Evolutionary conservation across 1,140 invertebrate genomes (phyloP), one percentile per base, ranked within the genome.

Genomic region (Drosophila rhopaloa): DNA sequence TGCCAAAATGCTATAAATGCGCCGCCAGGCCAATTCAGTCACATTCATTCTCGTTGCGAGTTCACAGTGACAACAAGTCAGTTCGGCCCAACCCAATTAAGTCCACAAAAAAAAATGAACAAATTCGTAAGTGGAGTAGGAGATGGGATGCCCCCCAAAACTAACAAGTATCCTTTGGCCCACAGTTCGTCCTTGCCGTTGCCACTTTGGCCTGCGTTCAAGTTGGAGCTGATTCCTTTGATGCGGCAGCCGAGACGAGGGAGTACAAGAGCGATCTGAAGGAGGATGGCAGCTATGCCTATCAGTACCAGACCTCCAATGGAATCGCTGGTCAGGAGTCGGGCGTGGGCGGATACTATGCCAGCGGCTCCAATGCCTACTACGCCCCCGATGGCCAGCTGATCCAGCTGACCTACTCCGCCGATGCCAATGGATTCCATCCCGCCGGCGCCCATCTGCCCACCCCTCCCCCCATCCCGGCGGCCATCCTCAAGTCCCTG

Each of bases 381-480:
- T 91, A 91, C 35, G 93, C 77, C 40, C 89, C 91, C 63, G 92
- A 93, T 79, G 93, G 93, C 24, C 84, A 92, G 74, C 90, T 90
- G 1, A 92, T 94, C 35, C 84, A 92, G 29, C 74, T 95, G 8
- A 93, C 92, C 7, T 97, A 97, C 93, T 95, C 95, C 1, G 96
- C 96, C 11, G 96, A 97, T 79, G 96, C 96, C 79, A 95, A 95
- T 60, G 96, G 96, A 27, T 97, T 96, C 93, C 95, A 95, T 61
- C 95, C 96, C 1, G 91, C 94, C 57, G 96, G 96, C 27, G 94
- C 94, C 4, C 96, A 96, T 86, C 92, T 97, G 16, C 96, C 96
- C 44, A 96, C 96, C 0, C 95, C 96, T 11, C 96, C 96, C 50
- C 91, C 94, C 94, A 97, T 93, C 97, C 98, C 93, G 97, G 94